These are phyloP conservation scores for Pomatostomus ruficeps DNA, from an alignment of 2,113 vertebrate genomes.

Conservation along the genomic window DNA sequence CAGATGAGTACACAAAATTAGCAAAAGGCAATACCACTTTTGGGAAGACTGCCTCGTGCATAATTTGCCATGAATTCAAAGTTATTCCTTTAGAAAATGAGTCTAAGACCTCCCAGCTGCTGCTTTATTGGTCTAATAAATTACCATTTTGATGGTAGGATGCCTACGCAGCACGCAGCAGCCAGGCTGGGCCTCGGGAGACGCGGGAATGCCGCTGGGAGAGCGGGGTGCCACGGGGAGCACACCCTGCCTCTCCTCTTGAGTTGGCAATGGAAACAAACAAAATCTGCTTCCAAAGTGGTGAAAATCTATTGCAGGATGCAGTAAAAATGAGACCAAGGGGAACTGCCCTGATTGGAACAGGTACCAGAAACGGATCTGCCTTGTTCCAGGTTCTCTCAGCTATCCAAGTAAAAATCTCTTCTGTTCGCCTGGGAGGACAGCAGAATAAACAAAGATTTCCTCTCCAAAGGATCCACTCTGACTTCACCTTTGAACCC, in stretches of 20 bases:
- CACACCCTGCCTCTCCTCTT: background rate
- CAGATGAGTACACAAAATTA: constrained; percentile 59
- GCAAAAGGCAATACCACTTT: constrained; percentile 40
- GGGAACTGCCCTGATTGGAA: background rate
- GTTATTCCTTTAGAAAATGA: constrained; percentile 63
- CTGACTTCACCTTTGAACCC: background rate
- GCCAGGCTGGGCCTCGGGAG: background rate
- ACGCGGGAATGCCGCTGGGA: background rate
- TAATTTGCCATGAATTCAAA: constrained; percentile 59
- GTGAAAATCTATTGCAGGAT: background rate
- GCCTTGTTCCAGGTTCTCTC: background rate
- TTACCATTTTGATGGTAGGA: constrained; percentile 19
- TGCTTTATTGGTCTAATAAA: constrained; percentile 61
- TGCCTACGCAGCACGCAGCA: background rate
- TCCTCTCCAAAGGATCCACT: background rate
- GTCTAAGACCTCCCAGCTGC: constrained; percentile 61
- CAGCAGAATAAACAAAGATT: background rate
- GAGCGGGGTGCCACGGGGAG: background rate
- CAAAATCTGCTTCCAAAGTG: rapidly evolving
- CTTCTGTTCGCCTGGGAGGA: background rate
- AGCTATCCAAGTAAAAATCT: background rate
- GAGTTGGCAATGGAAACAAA: background rate
- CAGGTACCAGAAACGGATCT: background rate
- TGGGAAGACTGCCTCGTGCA: constrained; percentile 40
- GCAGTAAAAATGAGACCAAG: background rate